These are phyloP conservation scores for Oegoconia quadripuncta DNA, from an alignment of 2,888 invertebrate species.

Conservation along the genomic window DNA sequence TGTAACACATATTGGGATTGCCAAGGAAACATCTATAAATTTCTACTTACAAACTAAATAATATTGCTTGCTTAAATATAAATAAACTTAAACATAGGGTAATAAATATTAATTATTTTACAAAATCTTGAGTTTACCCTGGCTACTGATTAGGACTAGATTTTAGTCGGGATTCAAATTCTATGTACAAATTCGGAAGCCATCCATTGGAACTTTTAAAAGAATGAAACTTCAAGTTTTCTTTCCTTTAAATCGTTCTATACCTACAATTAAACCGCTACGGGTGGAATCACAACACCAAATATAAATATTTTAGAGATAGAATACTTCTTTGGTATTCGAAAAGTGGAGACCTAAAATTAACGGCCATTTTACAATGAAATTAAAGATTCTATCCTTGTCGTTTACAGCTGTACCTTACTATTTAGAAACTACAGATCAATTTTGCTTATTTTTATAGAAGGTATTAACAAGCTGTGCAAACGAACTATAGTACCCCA, in stretches of 20 bases:
- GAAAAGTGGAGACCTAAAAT: neutral
- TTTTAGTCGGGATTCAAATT: conserved; percentile 22
- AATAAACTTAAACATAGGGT: neutral
- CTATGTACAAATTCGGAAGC: conserved; percentile 36
- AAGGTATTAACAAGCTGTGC: no score
- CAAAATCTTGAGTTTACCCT: conserved; percentile 27
- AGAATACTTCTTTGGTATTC: neutral
- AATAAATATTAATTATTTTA: neutral
- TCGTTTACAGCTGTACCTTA: no score
- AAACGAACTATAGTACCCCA: no score
- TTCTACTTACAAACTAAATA: no score
- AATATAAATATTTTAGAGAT: neutral
- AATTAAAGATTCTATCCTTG: no score
- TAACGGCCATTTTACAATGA: no score
- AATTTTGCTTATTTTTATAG: no score
- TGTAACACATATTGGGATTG: no score
- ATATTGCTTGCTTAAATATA: neutral
- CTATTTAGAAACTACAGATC: no score
- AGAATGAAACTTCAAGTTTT: conserved; percentile 23
- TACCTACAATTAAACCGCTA: conserved; percentile 35
- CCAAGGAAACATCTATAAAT: no score
- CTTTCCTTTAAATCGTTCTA: conserved; percentile 33
- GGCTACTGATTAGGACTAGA: conserved; percentile 39
- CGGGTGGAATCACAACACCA: conserved; percentile 43
- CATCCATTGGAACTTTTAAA: conserved; percentile 32